Conservation (phyloP, 2,113 vertebrate species). For the Bos indicus region DNA sequence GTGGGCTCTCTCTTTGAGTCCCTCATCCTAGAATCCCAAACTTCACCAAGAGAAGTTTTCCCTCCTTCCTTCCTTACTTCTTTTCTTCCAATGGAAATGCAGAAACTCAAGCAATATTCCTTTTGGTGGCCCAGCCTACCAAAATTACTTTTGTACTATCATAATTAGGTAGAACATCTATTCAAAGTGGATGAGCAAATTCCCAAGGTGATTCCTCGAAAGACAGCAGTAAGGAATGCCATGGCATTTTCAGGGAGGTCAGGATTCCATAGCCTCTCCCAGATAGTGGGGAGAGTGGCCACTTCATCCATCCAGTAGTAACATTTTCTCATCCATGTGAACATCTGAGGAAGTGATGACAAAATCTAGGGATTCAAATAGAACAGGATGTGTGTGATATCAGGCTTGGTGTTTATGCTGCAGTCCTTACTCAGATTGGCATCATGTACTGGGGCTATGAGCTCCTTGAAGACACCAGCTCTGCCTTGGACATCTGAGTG, state of each 20-base stretch:
- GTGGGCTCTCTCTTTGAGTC: not conserved
- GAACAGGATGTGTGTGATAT: accelerated
- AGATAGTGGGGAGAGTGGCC: not conserved
- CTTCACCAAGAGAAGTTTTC: not conserved
- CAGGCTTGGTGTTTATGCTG: accelerated
- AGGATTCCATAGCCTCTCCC: not conserved
- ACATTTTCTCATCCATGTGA: not conserved
- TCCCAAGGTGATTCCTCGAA: accelerated
- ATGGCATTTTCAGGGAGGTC: accelerated
- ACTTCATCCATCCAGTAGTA: too few species aligned
- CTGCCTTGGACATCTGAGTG: not conserved
- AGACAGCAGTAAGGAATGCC: accelerated
- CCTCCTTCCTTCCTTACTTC: too few species aligned
- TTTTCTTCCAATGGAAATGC: not conserved
- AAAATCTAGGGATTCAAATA: too few species aligned
- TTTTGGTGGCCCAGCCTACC: not conserved
- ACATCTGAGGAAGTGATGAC: not conserved
- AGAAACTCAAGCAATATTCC: not conserved
- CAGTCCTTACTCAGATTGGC: accelerated
- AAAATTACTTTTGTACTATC: not conserved
- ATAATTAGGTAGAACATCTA: not conserved
- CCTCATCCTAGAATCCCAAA: not conserved
- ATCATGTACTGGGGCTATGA: accelerated
- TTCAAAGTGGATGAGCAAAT: not conserved
- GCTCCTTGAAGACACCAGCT: not conserved